Conservation (phyloP, 2,888 invertebrate genomes). For the Endotricha flammealis region DNA sequence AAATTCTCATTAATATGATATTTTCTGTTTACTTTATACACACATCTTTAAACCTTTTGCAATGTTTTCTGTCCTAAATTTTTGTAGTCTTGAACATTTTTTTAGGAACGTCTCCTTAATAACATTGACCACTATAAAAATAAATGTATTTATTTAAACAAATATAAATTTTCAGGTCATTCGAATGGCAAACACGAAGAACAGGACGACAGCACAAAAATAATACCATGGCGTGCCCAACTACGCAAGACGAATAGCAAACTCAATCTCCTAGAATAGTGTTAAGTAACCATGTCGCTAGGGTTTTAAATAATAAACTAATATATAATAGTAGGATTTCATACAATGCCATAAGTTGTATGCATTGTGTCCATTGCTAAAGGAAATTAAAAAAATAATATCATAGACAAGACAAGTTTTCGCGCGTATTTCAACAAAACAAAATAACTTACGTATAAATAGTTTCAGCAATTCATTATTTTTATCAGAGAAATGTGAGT, state of each 20-base stretch:
- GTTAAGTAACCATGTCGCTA: constrained; percentile 22
- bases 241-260: constrained; percentile 94
- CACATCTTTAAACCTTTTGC: no score
- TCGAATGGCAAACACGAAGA: constrained; percentile 63
- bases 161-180: constrained; percentile 43
- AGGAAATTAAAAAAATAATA: constrained; percentile 16
- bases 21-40: no score
- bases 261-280: constrained; percentile 85
- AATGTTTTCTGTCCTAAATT: no score
- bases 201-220: constrained; percentile 80
- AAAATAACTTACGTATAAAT: no score
- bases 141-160: no score
- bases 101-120: no score
- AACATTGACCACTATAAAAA: no score
- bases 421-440: no score
- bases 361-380: constrained; percentile 32
- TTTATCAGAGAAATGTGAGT: constrained; percentile 13
- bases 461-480: background rate
- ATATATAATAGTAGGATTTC: constrained; percentile 11
- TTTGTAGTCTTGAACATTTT: no score
- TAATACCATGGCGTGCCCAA: constrained; percentile 94
- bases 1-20: no score
- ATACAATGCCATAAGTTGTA: constrained; percentile 43
- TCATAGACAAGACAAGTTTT: constrained; percentile 5
- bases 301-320: constrained; percentile 18